phyloP scores from a whole-genome alignment of 2,888 invertebrate species.

The Melipona beecheii region DNA sequence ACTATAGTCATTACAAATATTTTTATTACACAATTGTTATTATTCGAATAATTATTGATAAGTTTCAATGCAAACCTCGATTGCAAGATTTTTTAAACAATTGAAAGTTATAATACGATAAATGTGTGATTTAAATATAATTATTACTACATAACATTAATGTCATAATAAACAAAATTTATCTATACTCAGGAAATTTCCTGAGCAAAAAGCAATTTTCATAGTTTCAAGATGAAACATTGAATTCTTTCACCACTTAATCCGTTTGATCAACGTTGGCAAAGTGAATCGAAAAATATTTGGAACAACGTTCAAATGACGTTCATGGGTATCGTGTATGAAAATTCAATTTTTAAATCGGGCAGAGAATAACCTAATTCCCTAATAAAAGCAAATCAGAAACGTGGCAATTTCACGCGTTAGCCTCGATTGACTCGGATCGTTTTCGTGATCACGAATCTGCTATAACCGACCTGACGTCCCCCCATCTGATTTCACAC shows the following conservation, averaged over 20 bases:
- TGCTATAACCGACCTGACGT: constrained; percentile 42
- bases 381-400: constrained; percentile 55
- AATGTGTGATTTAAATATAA: background rate
- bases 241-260: background rate
- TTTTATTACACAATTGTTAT: too few relatives aligned
- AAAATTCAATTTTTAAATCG: constrained; percentile 19
- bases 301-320: background rate
- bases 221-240: background rate
- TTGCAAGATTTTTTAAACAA: background rate
- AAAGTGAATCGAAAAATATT: background rate
- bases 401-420: constrained; percentile 62
- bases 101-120: background rate
- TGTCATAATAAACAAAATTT: background rate
- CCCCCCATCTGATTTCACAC: constrained; percentile 59
- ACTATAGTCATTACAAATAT: background rate
- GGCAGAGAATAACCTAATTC: background rate
- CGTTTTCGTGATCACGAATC: constrained; percentile 64
- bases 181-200: background rate
- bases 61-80: background rate
- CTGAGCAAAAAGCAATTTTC: background rate
- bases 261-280: background rate
- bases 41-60: too few relatives aligned
- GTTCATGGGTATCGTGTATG: background rate
- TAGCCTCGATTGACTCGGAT: constrained; percentile 63
- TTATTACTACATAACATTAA: background rate